Evolutionary conservation across 53 echinoderm and acorn worm genomes (phyloP).

Genomic region (Zoroaster sp.): DNA sequence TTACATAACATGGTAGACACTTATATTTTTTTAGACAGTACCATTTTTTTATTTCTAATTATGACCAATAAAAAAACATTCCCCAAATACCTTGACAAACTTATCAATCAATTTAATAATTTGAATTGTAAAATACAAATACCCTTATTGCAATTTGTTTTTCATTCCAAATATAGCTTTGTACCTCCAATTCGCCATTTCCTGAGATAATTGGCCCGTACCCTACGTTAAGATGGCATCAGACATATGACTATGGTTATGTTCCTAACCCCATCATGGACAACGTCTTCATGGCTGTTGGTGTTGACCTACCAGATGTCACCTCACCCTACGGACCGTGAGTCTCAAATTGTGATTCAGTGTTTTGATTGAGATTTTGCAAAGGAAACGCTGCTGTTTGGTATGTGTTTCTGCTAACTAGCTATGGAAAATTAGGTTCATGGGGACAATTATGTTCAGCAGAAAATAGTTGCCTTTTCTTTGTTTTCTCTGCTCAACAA

Average conservation of each 20-base stretch:
- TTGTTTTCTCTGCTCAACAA: too few relatives aligned
- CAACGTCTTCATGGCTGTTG: conserved; percentile 90
- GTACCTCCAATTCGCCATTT: conserved; percentile 60
- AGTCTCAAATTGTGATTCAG: conserved; percentile 35
- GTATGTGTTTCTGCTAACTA: too few relatives aligned
- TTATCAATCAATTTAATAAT: too few relatives aligned
- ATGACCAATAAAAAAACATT: background rate
- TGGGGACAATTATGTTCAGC: too few relatives aligned
- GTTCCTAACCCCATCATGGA: conserved; percentile 65
- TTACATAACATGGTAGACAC: background rate
- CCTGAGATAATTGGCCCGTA: conserved; percentile 47
- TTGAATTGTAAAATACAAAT: background rate
- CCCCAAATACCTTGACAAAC: background rate
- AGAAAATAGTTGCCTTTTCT: too few relatives aligned
- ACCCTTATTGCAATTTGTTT: background rate
- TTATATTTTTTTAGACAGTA: background rate
- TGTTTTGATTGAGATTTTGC: too few relatives aligned
- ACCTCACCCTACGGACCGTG: conserved; percentile 70
- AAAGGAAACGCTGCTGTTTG: too few relatives aligned
- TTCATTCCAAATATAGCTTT: conserved; percentile 53
- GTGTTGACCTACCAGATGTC: conserved; percentile 81
- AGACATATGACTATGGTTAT: conserved; percentile 81
- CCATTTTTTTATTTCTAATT: too few relatives aligned
- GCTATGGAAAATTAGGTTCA: too few relatives aligned
- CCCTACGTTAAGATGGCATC: conserved; percentile 79